These are phyloP conservation scores for Mythimna lalbum DNA, from an alignment of 2,888 invertebrate species.

Conservation along the genomic window DNA sequence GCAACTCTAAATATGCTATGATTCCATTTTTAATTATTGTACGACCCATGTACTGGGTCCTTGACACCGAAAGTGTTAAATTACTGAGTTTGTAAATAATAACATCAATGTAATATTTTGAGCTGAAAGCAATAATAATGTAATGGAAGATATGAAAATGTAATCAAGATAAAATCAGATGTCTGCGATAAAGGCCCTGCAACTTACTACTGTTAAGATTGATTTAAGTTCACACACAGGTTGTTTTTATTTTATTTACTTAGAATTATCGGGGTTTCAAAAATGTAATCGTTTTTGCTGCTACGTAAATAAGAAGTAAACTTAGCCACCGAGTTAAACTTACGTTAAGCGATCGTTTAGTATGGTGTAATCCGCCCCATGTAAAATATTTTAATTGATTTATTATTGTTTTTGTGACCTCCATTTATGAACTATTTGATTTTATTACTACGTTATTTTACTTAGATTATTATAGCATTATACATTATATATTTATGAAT, in stretches of 20 bases:
- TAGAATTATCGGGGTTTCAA: conserved; percentile 28
- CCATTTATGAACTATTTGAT: conserved; percentile 76
- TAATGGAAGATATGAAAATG: not conserved
- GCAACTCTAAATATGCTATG: too few species aligned
- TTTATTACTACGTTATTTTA: conserved; percentile 80
- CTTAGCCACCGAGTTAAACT: conserved; percentile 38
- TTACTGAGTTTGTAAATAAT: conserved; percentile 27
- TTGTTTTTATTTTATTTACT: conserved; percentile 39
- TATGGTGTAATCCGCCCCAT: conserved; percentile 56
- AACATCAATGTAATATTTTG: conserved; percentile 9
- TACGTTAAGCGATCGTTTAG: conserved; percentile 32
- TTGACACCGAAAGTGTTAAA: too few species aligned
- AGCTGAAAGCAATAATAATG: conserved; percentile 1
- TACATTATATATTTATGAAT: conserved; percentile 72
- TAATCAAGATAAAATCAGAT: conserved; percentile 1
- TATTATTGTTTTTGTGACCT: conserved; percentile 69
- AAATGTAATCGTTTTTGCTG: conserved; percentile 17
- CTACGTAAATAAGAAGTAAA: conserved; percentile 13
- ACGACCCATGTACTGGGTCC: not conserved
- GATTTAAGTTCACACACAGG: conserved; percentile 40
- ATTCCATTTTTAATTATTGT: too few species aligned
- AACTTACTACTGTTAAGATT: conserved; percentile 32
- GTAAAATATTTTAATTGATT: conserved; percentile 59
- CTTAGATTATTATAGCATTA: conserved; percentile 78
- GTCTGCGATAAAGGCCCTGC: conserved; percentile 10